Evolutionary conservation across 2,888 invertebrate species (phyloP).

Genomic region (Anthophora plumipes): DNA sequence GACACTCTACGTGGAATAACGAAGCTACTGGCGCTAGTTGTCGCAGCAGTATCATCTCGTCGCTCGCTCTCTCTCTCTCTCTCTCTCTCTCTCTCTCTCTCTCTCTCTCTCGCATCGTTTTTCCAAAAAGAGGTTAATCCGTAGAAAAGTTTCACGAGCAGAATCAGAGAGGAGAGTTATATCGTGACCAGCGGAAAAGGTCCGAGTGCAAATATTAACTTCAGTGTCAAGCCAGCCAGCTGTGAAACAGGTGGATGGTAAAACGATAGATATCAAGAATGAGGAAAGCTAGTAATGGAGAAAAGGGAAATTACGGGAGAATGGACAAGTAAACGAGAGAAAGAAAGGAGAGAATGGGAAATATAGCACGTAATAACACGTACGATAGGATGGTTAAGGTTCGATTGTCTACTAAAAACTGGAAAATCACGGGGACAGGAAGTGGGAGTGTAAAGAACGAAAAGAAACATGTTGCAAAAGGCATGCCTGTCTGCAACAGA

Average conservation of each 20-base stretch:
- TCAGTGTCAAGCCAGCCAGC: conserved; percentile 46
- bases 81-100: no score
- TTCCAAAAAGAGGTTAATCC: conserved; percentile 54
- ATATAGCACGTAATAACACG: conserved; percentile 59
- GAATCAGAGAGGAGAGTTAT: conserved; percentile 73
- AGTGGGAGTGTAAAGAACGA: background rate
- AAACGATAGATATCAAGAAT: conserved; percentile 57
- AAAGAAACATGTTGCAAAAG: no score
- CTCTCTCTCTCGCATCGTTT: no score
- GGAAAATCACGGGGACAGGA: conserved; percentile 66
- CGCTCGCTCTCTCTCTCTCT: no score
- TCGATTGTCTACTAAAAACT: conserved; percentile 77
- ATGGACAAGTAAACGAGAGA: conserved; percentile 26
- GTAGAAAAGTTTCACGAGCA: conserved; percentile 72
- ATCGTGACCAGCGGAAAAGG: conserved; percentile 71
- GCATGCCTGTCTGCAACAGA: background rate
- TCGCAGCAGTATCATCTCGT: no score
- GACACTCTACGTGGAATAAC: conserved; percentile 34
- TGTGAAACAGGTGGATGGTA: conserved; percentile 58
- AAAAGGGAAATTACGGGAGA: conserved; percentile 47
- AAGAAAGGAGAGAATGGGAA: conserved; percentile 28
- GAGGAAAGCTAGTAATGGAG: conserved; percentile 40
- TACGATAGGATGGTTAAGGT: conserved; percentile 46
- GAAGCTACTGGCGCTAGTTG: background rate
- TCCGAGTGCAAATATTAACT: conserved; percentile 77